Percentiles rank a stretch among this genome's conserved stretches.
phyloP scores from a whole-genome alignment of 2,888 invertebrate species.

The Xylophagus ater region DNA sequence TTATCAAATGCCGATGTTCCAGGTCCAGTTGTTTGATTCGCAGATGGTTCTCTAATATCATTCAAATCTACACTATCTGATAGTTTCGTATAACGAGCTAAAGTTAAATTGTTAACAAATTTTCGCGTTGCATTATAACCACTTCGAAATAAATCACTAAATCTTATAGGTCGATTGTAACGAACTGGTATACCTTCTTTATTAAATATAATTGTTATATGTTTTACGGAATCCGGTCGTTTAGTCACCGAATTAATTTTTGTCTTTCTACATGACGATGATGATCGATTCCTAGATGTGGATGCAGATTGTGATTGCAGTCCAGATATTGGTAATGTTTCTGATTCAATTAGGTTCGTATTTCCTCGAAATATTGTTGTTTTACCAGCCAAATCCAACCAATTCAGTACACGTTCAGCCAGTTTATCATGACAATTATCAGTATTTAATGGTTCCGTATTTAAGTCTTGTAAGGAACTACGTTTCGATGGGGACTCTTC shows the following conservation, averaged over 20 bases:
- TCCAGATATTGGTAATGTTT: neutral
- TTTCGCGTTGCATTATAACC: slow-evolving; percentile 11
- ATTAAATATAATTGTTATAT: slow-evolving; percentile 35
- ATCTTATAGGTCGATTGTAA: slow-evolving; percentile 31
- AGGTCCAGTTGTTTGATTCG: neutral
- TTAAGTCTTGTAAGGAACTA: slow-evolving; percentile 30
- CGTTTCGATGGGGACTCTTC: slow-evolving; percentile 24
- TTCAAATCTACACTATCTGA: too few species aligned
- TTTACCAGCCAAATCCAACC: slow-evolving; percentile 65
- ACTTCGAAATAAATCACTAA: slow-evolving; percentile 29
- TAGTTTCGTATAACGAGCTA: neutral
- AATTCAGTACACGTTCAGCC: slow-evolving; percentile 64
- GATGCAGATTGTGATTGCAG: neutral
- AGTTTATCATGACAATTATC: slow-evolving; percentile 37
- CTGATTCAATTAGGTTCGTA: neutral
- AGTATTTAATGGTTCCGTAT: slow-evolving; percentile 12
- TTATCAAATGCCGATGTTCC: slow-evolving; percentile 8
- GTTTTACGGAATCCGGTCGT: slow-evolving; percentile 28
- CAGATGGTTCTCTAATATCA: too few species aligned
- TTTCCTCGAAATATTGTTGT: slow-evolving; percentile 23
- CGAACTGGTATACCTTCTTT: slow-evolving; percentile 35
- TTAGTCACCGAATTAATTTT: slow-evolving; percentile 42
- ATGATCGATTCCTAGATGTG: neutral
- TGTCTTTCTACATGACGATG: slow-evolving; percentile 24
- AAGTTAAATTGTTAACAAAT: slow-evolving; percentile 6